phyloP scores from a whole-genome alignment of 2,888 invertebrate species.

The Ditylenchus weischeri region DNA sequence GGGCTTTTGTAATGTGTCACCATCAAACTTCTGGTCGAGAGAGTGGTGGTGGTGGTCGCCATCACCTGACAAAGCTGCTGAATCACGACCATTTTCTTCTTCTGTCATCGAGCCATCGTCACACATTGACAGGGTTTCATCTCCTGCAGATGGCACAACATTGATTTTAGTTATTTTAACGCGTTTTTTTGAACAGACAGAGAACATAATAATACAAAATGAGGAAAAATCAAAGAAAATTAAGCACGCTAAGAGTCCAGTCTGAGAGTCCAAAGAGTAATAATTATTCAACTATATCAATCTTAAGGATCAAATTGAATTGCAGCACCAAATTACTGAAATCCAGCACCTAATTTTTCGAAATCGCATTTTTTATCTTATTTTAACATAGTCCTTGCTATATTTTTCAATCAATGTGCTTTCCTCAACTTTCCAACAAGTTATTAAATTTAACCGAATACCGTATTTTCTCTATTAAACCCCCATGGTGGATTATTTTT shows the following conservation, averaged over 20 bases:
- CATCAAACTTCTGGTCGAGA: slow-evolving; percentile 11
- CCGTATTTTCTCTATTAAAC: too few relatives aligned
- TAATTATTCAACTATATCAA: too few relatives aligned
- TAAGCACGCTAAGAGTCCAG: neutral
- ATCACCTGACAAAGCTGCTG: slow-evolving; percentile 10
- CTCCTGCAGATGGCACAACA: slow-evolving; percentile 31
- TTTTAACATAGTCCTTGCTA: too few relatives aligned
- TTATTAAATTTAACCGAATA: too few relatives aligned
- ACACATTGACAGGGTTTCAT: slow-evolving; percentile 44
- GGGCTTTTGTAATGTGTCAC: neutral
- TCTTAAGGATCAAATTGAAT: too few relatives aligned
- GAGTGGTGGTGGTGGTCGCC: slow-evolving; percentile 15
- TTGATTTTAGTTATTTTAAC: neutral
- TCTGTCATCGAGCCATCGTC: slow-evolving; percentile 47
- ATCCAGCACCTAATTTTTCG: too few relatives aligned
- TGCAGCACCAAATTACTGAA: too few relatives aligned
- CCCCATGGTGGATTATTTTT: too few relatives aligned
- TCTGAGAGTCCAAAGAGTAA: too few relatives aligned
- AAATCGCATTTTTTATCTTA: too few relatives aligned
- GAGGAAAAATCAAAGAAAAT: slow-evolving; percentile 9
- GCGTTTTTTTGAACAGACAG: slow-evolving; percentile 10
- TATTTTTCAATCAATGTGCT: too few relatives aligned
- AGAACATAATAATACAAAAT: neutral
- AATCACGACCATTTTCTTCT: slow-evolving; percentile 20
- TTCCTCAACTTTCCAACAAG: too few relatives aligned